Conservation (phyloP, 2,113 vertebrate genomes). For the Sus scrofa region DNA sequence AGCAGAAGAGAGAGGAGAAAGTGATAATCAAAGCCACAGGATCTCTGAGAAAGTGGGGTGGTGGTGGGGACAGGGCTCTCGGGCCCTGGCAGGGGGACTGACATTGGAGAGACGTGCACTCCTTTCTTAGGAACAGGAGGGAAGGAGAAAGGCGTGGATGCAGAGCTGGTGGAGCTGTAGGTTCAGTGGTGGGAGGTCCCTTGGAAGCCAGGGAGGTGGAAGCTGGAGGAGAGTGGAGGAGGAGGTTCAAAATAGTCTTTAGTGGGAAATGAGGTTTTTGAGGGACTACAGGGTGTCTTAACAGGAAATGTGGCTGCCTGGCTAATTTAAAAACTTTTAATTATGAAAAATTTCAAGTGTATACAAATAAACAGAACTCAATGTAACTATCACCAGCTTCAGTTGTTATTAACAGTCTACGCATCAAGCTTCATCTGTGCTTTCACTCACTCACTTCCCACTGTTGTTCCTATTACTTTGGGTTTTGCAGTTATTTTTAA, state of each 20-base stretch:
- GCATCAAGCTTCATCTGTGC: not conserved
- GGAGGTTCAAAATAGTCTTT: not conserved
- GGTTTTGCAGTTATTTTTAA: conserved; percentile 10
- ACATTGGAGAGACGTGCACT: not conserved
- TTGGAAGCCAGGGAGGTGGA: not conserved
- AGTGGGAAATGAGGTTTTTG: not conserved
- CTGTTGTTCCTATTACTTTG: not conserved
- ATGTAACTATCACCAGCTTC: not conserved
- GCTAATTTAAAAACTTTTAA: not conserved
- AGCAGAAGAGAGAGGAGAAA: not conserved
- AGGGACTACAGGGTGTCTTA: not conserved
- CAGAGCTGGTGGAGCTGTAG: not conserved
- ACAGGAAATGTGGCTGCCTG: not conserved
- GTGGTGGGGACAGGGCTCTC: not conserved
- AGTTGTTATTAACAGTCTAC: not conserved
- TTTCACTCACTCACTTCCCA: not conserved
- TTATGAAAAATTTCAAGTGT: not conserved
- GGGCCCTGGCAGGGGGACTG: not conserved
- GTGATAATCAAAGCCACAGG: not conserved
- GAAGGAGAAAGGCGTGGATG: not conserved
- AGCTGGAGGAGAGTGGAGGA: not conserved
- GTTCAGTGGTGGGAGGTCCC: not conserved
- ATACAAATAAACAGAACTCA: not conserved
- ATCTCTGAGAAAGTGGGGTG: not conserved
- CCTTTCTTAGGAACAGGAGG: not conserved